Conservation (phyloP, 1,140 invertebrate genomes). For the Samia ricini region DNA sequence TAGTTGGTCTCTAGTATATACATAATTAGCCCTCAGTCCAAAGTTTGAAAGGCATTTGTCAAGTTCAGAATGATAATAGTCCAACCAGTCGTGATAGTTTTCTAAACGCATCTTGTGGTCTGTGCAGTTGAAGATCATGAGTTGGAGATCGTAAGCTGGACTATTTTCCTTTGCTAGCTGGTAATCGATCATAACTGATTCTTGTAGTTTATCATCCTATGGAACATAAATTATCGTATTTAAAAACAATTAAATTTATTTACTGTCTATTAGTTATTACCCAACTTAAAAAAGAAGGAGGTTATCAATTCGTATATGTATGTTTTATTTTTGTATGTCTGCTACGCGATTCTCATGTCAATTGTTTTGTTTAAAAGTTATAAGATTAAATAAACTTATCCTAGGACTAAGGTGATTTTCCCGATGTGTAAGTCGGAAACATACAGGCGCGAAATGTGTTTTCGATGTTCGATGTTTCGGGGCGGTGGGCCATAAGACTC, state of each 20-base stretch:
- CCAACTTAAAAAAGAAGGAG: too few species aligned
- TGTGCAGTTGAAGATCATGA: constrained; percentile 32
- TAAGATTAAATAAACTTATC: too few species aligned
- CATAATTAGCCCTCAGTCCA: constrained; percentile 18
- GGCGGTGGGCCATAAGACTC: too few species aligned
- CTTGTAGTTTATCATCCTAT: constrained; percentile 21
- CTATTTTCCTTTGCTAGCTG: constrained; percentile 20
- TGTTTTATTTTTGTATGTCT: too few species aligned
- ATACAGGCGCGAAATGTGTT: too few species aligned
- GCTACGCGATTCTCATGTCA: too few species aligned
- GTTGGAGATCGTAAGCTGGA: constrained; percentile 25
- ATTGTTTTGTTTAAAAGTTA: too few species aligned
- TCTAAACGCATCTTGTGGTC: constrained; percentile 12
- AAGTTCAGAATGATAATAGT: constrained; percentile 29
- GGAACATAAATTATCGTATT: constrained; percentile 10
- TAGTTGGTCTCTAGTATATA: constrained; percentile 31
- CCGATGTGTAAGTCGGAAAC: too few species aligned
- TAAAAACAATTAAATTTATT: constrained; percentile 37
- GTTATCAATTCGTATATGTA: too few species aligned
- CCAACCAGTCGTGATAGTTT: constrained; percentile 33
- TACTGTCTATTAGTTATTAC: constrained; percentile 71
- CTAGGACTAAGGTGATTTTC: too few species aligned
- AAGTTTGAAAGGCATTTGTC: constrained; percentile 24
- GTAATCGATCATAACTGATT: constrained; percentile 32
- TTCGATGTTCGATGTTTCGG: too few species aligned